Evolutionary conservation across 1,140 invertebrate genomes (phyloP).

Genomic region (Diplogasteroides magnus): DNA sequence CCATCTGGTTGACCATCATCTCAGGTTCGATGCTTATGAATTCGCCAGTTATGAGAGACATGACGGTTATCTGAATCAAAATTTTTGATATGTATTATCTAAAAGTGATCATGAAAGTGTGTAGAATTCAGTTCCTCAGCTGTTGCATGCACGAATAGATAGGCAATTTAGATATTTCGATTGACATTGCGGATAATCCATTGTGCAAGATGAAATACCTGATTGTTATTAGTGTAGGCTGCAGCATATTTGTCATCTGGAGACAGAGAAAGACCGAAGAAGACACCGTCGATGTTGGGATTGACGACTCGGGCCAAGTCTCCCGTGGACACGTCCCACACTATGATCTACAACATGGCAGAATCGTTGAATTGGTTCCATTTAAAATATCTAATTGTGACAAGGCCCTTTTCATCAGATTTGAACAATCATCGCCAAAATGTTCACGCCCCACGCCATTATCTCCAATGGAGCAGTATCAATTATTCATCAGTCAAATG

Average conservation of each 20-base stretch:
- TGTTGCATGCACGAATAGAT: no score
- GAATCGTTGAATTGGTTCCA: no score
- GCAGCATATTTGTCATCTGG: constrained; percentile 90
- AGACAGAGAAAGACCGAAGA: constrained; percentile 86
- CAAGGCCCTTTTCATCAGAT: no score
- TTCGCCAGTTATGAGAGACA: constrained; percentile 70
- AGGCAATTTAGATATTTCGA: background rate
- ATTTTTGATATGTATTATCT: no score
- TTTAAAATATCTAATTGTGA: no score
- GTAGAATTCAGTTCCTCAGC: constrained; percentile 65
- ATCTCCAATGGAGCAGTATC: no score
- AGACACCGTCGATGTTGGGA: constrained; percentile 76
- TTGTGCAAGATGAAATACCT: constrained; percentile 78
- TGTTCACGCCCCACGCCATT: no score
- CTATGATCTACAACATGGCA: constrained; percentile 79
- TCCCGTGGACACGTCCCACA: constrained; percentile 89
- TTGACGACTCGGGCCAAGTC: constrained; percentile 83
- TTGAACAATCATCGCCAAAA: no score
- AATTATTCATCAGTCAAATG: no score
- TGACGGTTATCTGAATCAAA: constrained; percentile 64
- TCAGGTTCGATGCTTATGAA: constrained; percentile 35
- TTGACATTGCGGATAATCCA: constrained; percentile 33
- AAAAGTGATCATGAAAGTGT: constrained; percentile 68
- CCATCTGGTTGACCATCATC: constrained; percentile 43
- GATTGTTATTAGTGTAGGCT: constrained; percentile 93